A percentile compares a stretch with the other conserved stretches of the same genome.
phyloP scores from a whole-genome alignment of 2,888 invertebrate genomes.

The Rhagonycha fulva region DNA sequence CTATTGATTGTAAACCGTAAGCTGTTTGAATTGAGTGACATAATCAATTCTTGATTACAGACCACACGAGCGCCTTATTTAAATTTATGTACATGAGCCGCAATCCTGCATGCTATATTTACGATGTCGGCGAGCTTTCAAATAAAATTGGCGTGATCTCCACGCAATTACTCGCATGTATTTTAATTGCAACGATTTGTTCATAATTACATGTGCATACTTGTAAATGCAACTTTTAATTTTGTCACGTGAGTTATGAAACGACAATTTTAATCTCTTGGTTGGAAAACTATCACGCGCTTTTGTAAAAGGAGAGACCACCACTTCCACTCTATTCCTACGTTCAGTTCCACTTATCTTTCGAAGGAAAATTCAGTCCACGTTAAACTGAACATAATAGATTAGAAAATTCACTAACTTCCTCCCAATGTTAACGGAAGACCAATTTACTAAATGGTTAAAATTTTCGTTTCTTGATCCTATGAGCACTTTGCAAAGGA shows the following conservation, averaged over 20 bases:
- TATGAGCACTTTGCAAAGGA: too few relatives aligned
- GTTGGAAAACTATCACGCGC: too few relatives aligned
- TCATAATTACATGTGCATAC: conserved; percentile 8
- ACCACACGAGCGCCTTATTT: conserved; percentile 23
- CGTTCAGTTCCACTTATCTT: too few relatives aligned
- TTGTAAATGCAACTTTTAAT: neutral
- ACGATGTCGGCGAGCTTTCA: conserved; percentile 33
- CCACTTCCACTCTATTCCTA: too few relatives aligned
- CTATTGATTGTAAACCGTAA: neutral
- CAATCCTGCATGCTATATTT: conserved; percentile 18
- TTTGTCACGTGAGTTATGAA: neutral
- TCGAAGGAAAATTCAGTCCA: too few relatives aligned
- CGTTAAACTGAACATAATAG: too few relatives aligned
- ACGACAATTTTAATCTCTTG: too few relatives aligned
- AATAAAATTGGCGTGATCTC: conserved; percentile 35
- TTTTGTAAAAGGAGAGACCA: too few relatives aligned
- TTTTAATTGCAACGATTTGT: conserved; percentile 19
- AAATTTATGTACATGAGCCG: conserved; percentile 25
- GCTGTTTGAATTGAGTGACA: conserved; percentile 7
- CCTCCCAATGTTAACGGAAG: too few relatives aligned
- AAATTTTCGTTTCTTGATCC: too few relatives aligned
- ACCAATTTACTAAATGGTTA: too few relatives aligned
- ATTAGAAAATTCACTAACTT: too few relatives aligned
- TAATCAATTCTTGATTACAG: conserved; percentile 24
- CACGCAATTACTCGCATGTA: conserved; percentile 20